These are phyloP conservation scores for Vireo griseus DNA, from an alignment of 2,797 vertebrate species.

Conservation along the genomic window DNA sequence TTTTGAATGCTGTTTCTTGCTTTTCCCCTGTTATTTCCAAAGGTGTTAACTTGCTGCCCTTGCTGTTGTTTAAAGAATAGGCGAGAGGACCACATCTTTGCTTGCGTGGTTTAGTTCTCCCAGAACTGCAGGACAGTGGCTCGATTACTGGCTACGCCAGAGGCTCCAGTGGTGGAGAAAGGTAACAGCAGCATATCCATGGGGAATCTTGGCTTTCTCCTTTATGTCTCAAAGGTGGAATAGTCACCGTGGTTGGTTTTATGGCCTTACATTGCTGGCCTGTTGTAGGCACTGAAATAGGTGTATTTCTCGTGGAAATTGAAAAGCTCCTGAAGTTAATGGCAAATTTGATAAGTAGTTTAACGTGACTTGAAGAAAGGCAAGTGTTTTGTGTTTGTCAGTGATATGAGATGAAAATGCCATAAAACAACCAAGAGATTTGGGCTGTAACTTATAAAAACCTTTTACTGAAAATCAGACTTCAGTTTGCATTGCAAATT, in stretches of 20 bases:
- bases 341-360: not conserved
- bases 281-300: not conserved
- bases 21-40: conserved; percentile 50
- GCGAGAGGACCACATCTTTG: conserved; percentile 83
- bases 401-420: not conserved
- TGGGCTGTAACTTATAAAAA: not conserved
- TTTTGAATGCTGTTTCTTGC: conserved; percentile 22
- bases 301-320: rapidly evolving
- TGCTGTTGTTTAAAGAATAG: conserved; percentile 76
- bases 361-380: rapidly evolving
- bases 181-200: conserved; percentile 60
- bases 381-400: not conserved
- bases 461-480: not conserved
- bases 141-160: conserved; percentile 92
- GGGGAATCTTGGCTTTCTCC: not conserved
- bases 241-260: not conserved
- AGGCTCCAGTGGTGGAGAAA: conserved; percentile 96
- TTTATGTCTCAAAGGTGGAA: not conserved
- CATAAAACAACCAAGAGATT: not conserved
- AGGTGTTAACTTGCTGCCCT: conserved; percentile 65
- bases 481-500: not conserved
- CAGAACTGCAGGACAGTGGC: conserved; percentile 88
- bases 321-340: not conserved
- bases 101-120: conserved; percentile 92
- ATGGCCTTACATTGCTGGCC: not conserved